Percentiles rank a stretch among this genome's conserved stretches.
Conservation (phyloP, 2,113 vertebrate genomes). For the Pithys albifrons region DNA sequence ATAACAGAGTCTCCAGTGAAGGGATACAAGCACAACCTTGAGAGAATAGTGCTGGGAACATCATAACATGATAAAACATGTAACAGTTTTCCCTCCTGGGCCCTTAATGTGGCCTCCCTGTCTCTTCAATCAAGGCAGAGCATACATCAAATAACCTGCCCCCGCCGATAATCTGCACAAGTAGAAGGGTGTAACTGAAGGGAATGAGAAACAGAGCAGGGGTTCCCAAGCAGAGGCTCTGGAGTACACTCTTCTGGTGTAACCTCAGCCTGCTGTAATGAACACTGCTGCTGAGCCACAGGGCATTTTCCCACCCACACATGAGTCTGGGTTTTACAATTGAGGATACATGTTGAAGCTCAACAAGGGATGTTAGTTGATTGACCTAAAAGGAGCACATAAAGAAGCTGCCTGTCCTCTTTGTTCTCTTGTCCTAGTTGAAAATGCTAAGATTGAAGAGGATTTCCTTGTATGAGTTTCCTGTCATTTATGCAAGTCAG, state of each 20-base stretch:
- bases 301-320: background rate
- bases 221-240: background rate
- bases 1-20: background rate
- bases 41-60: background rate
- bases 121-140: background rate
- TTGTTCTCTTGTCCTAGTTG: background rate
- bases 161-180: background rate
- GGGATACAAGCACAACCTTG: background rate
- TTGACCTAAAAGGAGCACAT: background rate
- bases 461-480: slow-evolving; percentile 19
- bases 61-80: background rate
- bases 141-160: background rate
- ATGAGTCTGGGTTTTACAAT: background rate
- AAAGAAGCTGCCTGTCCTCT: background rate
- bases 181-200: background rate
- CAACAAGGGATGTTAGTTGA: background rate
- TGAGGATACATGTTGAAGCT: background rate
- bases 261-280: background rate
- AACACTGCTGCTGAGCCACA: background rate
- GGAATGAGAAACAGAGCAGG: background rate
- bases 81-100: background rate
- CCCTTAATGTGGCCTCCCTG: background rate
- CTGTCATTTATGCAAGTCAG: slow-evolving; percentile 8
- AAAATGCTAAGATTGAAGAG: background rate
- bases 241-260: background rate